Evolutionary conservation across 2,113 vertebrate genomes (phyloP).

Genomic region (Pteropus alecto): DNA sequence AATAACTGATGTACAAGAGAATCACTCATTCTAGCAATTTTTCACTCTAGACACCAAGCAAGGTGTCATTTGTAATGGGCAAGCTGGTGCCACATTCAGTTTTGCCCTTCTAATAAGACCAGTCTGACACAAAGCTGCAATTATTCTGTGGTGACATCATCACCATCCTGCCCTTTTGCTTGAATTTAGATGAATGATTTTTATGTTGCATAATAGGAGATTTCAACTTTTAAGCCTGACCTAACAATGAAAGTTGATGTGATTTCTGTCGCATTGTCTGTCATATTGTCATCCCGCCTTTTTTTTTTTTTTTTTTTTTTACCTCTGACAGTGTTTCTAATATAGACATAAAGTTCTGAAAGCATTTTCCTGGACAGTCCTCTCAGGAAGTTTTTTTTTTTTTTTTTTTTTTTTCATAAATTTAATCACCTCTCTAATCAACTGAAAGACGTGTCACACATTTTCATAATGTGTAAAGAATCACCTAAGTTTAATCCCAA

Average conservation of each 20-base stretch:
- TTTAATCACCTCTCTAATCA: not conserved
- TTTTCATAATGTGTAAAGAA: not conserved
- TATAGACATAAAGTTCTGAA: not conserved
- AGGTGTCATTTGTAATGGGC: not conserved
- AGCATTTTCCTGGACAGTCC: not conserved
- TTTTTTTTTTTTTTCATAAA: not conserved
- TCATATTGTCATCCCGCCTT: not conserved
- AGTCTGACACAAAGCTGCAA: not conserved
- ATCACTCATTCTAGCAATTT: not conserved
- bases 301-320: not conserved
- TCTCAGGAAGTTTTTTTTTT: not conserved
- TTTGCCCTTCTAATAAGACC: not conserved
- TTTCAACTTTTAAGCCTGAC: not conserved
- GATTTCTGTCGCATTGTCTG: not conserved
- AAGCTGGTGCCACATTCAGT: not conserved
- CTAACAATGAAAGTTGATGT: not conserved
- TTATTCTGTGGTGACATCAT: slow-evolving; percentile 38
- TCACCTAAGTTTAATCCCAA: not conserved
- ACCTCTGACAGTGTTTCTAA: not conserved
- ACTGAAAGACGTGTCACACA: not conserved
- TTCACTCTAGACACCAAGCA: not conserved
- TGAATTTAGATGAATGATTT: not conserved
- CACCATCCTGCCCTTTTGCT: not conserved
- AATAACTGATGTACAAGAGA: not conserved
- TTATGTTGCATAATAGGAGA: not conserved